phyloP scores from a whole-genome alignment of 1,140 invertebrate genomes.

The Zaprionus inermis region DNA sequence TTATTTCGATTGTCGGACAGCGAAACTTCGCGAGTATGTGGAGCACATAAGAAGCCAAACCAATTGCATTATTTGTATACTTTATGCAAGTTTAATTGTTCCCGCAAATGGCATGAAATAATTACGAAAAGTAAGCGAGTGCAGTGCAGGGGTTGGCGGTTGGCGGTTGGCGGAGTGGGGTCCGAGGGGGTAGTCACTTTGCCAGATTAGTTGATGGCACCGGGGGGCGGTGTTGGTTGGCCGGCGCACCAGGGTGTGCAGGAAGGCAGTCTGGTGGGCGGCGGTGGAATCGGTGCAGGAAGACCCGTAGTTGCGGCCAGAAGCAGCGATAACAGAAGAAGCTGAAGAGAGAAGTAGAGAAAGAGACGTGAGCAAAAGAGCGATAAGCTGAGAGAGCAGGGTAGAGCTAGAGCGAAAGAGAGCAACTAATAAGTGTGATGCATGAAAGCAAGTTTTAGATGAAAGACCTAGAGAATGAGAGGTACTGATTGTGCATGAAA shows the following conservation, averaged over 20 bases:
- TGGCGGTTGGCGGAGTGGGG: too few species aligned
- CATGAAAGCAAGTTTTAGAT: not conserved
- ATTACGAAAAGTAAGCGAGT: conserved; percentile 36
- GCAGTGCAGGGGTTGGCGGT: not conserved
- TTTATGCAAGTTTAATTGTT: conserved; percentile 64
- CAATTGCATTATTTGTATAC: conserved; percentile 62
- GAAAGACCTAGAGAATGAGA: not conserved
- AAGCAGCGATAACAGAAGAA: conserved; percentile 41
- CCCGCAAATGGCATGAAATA: conserved; percentile 54
- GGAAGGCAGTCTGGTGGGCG: conserved; percentile 12
- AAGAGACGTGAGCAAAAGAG: not conserved
- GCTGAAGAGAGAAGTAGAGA: conserved; percentile 1
- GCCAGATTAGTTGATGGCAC: conserved; percentile 46
- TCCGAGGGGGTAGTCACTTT: not conserved
- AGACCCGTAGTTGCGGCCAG: conserved; percentile 9
- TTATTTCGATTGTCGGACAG: conserved; percentile 32
- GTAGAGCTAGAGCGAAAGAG: not conserved
- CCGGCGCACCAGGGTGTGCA: conserved; percentile 59
- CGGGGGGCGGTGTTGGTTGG: conserved; percentile 49
- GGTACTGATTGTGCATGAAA: too few species aligned
- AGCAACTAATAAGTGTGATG: not conserved
- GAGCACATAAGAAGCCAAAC: conserved; percentile 34
- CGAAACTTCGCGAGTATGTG: conserved; percentile 20
- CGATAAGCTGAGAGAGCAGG: too few species aligned
- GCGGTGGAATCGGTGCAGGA: not conserved